A percentile compares a stretch with the other conserved stretches of the same genome.
phyloP scores from a whole-genome alignment of 2,888 invertebrate species.

The Dioctria rufipes region DNA sequence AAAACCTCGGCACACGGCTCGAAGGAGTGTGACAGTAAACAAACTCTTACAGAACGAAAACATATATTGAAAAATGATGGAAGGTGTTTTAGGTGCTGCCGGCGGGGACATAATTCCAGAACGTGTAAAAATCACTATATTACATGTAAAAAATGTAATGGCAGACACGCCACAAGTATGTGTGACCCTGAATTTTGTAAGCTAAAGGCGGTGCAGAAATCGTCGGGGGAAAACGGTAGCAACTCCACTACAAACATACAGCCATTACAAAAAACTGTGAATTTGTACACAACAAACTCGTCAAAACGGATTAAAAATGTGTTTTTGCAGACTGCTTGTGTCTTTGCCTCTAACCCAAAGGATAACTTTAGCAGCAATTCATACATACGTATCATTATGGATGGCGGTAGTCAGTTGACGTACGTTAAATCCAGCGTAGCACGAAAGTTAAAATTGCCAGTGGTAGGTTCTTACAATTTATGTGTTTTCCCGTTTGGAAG shows the following conservation, averaged over 20 bases:
- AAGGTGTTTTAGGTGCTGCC: background rate
- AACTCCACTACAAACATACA: background rate
- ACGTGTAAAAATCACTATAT: background rate
- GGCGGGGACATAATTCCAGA: background rate
- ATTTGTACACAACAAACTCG: background rate
- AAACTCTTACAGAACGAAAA: background rate
- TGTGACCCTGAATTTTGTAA: background rate
- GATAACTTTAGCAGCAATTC: background rate
- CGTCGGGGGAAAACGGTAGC: background rate
- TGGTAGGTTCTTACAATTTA: background rate
- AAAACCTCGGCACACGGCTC: background rate
- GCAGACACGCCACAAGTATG: background rate
- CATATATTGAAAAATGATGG: background rate
- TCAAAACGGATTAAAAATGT: background rate
- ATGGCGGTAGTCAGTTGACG: slow-evolving; percentile 8
- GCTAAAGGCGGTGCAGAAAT: background rate
- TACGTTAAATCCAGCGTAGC: background rate
- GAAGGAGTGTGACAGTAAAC: background rate
- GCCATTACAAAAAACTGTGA: background rate
- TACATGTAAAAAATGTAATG: background rate
- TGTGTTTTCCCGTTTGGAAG: slow-evolving; percentile 18
- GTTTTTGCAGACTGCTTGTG: background rate
- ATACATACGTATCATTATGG: background rate
- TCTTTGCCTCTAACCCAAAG: background rate
- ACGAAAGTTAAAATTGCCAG: background rate